phyloP scores from a whole-genome alignment of 1,140 invertebrate genomes.

The Drosophila pachea region DNA sequence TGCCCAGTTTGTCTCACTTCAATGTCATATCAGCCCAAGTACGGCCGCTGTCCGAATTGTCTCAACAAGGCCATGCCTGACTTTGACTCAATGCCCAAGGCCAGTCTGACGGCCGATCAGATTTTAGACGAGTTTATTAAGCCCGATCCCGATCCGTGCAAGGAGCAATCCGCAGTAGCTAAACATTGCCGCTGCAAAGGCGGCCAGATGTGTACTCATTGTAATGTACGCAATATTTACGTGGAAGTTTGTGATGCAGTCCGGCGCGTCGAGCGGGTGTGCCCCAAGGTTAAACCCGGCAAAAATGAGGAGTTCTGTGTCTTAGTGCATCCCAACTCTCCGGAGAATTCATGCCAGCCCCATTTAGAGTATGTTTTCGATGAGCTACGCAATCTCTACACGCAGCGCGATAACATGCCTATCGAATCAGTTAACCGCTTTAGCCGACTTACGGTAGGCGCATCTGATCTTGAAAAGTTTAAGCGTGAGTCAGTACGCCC shows the following conservation, averaged over 20 bases:
- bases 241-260: conserved; percentile 33
- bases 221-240: conserved; percentile 60
- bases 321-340: conserved; percentile 17
- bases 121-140: conserved; percentile 38
- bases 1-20: conserved; percentile 53
- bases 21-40: conserved; percentile 59
- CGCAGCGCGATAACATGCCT: conserved; percentile 39
- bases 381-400: conserved; percentile 57
- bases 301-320: conserved; percentile 51
- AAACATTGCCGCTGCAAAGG: conserved; percentile 52
- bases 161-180: no score
- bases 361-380: conserved; percentile 56
- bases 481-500: no score
- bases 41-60: conserved; percentile 39
- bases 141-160: no score
- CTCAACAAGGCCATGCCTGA: conserved; percentile 17
- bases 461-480: no score
- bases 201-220: conserved; percentile 51
- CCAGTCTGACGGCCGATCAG: conserved; percentile 28
- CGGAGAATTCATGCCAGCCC: conserved; percentile 43
- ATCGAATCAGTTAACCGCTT: conserved; percentile 9
- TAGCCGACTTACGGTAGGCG: neutral
- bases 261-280: neutral
- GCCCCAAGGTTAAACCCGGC: conserved; percentile 9
- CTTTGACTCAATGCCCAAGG: neutral